Percentiles rank a stretch among this genome's conserved stretches.
Conservation (phyloP, 2,888 invertebrate species). For the Yponomeuta malinellus region DNA sequence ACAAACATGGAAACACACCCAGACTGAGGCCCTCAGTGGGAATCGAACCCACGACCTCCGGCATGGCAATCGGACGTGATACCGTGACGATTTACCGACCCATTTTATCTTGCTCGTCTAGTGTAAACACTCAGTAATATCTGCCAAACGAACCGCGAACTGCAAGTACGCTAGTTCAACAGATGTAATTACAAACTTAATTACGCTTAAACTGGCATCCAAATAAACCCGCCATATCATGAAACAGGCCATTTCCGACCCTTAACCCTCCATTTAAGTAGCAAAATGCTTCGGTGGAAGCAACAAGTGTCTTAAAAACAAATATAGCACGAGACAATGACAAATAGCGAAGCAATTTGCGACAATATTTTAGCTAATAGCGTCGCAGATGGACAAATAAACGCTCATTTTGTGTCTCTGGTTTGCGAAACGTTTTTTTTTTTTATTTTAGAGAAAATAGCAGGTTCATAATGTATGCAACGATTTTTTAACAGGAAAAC, state of each 20-base stretch:
- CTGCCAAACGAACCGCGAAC: neutral
- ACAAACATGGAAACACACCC: too few species aligned
- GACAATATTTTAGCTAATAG: neutral
- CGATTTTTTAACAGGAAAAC: too few species aligned
- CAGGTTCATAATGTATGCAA: too few species aligned
- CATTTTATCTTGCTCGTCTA: neutral
- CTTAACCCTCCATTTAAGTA: neutral
- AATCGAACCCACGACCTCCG: too few species aligned
- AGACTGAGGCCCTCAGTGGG: too few species aligned
- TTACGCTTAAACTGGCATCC: neutral
- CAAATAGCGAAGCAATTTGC: neutral
- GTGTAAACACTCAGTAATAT: neutral
- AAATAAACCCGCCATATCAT: neutral
- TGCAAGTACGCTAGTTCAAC: neutral
- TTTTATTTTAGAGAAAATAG: too few species aligned
- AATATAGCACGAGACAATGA: neutral
- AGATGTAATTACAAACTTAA: neutral
- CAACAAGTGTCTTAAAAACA: neutral
- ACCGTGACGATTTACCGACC: too few species aligned
- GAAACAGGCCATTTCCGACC: neutral
- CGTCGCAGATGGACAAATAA: neutral
- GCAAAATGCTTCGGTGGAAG: neutral
- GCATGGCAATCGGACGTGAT: too few species aligned
- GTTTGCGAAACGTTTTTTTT: neutral
- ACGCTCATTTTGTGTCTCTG: neutral